phyloP scores from a whole-genome alignment of 2,797 vertebrate species.

The Etheostoma perlongum region DNA sequence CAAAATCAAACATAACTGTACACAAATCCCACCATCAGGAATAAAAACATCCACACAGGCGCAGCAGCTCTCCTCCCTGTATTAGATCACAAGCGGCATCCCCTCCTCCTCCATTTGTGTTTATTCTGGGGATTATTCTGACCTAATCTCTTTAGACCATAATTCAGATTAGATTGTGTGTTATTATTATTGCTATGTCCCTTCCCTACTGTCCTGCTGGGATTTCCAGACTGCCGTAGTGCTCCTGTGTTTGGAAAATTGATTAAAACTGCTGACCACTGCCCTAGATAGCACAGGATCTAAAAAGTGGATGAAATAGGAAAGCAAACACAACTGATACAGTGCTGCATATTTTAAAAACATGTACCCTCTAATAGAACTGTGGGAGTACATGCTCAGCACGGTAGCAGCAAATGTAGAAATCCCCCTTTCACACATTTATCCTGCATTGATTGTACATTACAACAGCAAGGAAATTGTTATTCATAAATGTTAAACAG shows the following conservation, averaged over 20 bases:
- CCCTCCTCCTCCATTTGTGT: slow-evolving; percentile 77
- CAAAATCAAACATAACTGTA: slow-evolving; percentile 65
- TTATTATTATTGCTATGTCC: slow-evolving; percentile 86
- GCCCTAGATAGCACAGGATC: slow-evolving; percentile 78
- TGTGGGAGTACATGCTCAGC: slow-evolving; percentile 16
- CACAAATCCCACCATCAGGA: slow-evolving; percentile 60
- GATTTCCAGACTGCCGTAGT: slow-evolving; percentile 67
- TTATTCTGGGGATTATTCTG: slow-evolving; percentile 86
- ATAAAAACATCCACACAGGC: slow-evolving; percentile 51
- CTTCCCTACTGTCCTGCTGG: slow-evolving; percentile 74
- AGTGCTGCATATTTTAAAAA: slow-evolving; percentile 53
- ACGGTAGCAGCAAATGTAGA: neutral
- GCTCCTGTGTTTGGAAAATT: slow-evolving; percentile 81
- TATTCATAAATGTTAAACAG: slow-evolving; percentile 34
- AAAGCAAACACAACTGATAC: slow-evolving; percentile 57
- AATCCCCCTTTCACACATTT: slow-evolving; percentile 28
- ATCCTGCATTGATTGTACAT: slow-evolving; percentile 24
- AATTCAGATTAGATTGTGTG: slow-evolving; percentile 88
- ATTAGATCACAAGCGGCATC: slow-evolving; percentile 64
- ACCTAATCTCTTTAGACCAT: slow-evolving; percentile 87
- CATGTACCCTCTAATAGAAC: slow-evolving; percentile 47
- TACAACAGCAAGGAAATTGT: slow-evolving; percentile 21
- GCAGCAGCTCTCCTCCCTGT: slow-evolving; percentile 35
- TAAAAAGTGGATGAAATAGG: slow-evolving; percentile 69
- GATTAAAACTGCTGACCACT: slow-evolving; percentile 87